Evolutionary conservation across 2,113 vertebrate genomes (phyloP), one percentile per base, ranked within the genome.

Genomic region (Tyrannus savana): DNA sequence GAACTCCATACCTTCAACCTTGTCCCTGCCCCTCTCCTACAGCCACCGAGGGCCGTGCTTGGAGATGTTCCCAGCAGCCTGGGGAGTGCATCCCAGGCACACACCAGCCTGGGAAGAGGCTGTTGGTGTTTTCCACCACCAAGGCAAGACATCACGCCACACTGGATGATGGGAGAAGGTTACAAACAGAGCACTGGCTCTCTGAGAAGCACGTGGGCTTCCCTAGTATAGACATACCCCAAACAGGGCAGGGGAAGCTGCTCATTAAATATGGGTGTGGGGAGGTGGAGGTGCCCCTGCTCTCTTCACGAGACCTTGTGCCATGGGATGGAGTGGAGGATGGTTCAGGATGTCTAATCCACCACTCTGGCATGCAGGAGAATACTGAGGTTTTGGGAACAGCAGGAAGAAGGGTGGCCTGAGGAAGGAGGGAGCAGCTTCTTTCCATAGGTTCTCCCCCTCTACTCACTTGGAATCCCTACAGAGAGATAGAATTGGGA

Each of bases 21-120:
- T 2, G 1, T 42, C 18, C 66, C 50, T 5, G 18, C 30, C 27
- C 28, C 17, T 33, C 35, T 89, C 41, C 71, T 27, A 18, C 12
- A 12, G 44, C 16, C 25, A 41, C 71, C 0, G 0, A 60, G 31
- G 23, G 25, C 33, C 3, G 1, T 7, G 30, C 44, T 73, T 31
- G 33, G 60, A 69, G 50, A 49, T 5, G 13, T 12, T 60, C 47
- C 74, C 35, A 30, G 39, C 71, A 68, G 59, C 11, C 10, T 55
- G 58, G 63, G 55, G 52, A 59, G 47, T 28, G 68, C 44, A 25
- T 46, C 53, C 33, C 19, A 52, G 17, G 33, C n/a, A 21, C 18
- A 28, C 19, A 18, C 9, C 59, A 80, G 31, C 46, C 52, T 72
- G 63, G 33, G 46, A 58, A 60, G 41, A 56, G 44, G 41, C 14